Percentiles rank a stretch among this genome's conserved stretches.
Evolutionary conservation across 2,888 invertebrate species (phyloP).

Genomic region (Dasypogon diadema): DNA sequence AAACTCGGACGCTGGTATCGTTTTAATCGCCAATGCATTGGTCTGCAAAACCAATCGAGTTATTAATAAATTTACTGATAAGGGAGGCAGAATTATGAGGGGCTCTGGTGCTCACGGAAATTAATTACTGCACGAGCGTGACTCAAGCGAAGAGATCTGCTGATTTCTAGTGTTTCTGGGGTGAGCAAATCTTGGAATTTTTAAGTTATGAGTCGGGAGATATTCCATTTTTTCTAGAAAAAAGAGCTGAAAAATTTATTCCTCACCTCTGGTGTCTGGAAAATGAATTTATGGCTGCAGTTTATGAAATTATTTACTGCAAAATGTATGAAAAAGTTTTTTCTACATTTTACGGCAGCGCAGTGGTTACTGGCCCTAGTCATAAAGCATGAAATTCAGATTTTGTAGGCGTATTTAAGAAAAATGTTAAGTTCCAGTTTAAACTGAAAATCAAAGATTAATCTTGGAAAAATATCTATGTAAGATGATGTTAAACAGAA

Average conservation of each 20-base stretch:
- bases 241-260: background rate
- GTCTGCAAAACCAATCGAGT: constrained; percentile 4
- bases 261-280: background rate
- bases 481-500: no score
- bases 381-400: no score
- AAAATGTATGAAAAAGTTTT: no score
- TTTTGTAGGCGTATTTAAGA: no score
- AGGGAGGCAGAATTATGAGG: constrained; percentile 28
- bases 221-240: background rate
- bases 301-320: no score
- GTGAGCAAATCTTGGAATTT: background rate
- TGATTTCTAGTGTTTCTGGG: background rate
- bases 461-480: no score
- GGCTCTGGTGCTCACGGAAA: constrained; percentile 16
- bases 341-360: no score
- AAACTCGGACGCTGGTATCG: background rate
- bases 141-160: background rate
- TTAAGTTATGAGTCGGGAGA: background rate
- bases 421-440: no score
- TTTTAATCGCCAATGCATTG: constrained; percentile 18
- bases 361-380: no score
- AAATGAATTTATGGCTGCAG: background rate
- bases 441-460: no score
- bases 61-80: constrained; percentile 44
- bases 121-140: constrained; percentile 7